Evolutionary conservation across 2,888 invertebrate genomes (phyloP), one percentile per base, ranked within the genome.

Genomic region (Stomorhina lunata): DNA sequence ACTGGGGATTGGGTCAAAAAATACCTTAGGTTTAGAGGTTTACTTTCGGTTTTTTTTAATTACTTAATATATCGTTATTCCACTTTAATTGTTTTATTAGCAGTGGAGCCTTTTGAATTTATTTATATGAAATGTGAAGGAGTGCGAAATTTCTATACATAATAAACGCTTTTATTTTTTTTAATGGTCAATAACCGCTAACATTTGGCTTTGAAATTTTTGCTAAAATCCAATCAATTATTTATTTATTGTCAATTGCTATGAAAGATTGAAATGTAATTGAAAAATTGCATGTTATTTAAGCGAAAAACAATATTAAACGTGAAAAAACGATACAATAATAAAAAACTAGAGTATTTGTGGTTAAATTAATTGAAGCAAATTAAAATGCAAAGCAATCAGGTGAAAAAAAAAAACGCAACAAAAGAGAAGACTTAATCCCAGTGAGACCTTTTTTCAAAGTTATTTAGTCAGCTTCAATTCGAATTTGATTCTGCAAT

Each of bases 261-360:
- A 40, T n/a, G 10, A 43, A 10, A 80, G 57, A 75, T 63, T 48
- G 48, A 80, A 75, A 25, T 45, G 25, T 59, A 76, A 81, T 81
- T 72, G 66, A 59, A 57, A 50, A 48, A 29, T 71, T 76, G 81
- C 81, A 76, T 80, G 75, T 63, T 63, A 66, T 61, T 61, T 32
- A 17, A 48, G 34, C 2, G 27, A 15, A n/a, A 43, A 50, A 57
- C 12, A 37, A n/a, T 12, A n/a, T 37, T 10, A 12, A 20, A 43
- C 4, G 6, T 10, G 9, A 17, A 48, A 72, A 10, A 63, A 61
- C 12, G 2, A 61, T 37, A 29, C 34, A 61, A 50, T 63, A 55
- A 53, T 29, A 17, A n/a, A n/a, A n/a, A n/a, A 43, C 15, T 29
- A 48, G 17, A 48, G 25, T n/a, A 9, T 27, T 15, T 32, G 45